Percentiles rank a stretch among this genome's conserved stretches.
Conservation (phyloP, 2,113 vertebrate species). For the Sminthopsis crassicaudata region DNA sequence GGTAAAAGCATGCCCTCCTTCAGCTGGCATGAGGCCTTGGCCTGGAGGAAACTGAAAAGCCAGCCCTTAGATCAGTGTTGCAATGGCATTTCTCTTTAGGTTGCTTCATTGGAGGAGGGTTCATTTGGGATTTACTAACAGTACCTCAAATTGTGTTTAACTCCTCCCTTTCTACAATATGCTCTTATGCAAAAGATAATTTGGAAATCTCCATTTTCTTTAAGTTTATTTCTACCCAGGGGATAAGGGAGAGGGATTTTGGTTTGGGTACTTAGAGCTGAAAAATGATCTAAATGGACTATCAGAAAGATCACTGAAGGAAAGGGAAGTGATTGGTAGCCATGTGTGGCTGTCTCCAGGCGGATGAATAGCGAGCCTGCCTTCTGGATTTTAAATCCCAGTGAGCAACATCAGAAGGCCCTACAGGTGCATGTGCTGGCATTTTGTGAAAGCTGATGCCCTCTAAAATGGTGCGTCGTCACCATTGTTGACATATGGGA, state of each 20-base stretch:
- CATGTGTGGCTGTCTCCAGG: background rate
- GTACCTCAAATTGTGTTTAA: conserved; percentile 20
- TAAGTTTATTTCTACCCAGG: conserved; percentile 65
- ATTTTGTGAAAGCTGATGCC: conserved; percentile 73
- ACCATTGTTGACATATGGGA: conserved; percentile 77
- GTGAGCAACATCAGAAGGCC: conserved; percentile 70
- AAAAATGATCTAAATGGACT: conserved; percentile 54
- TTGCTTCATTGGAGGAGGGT: conserved; percentile 65
- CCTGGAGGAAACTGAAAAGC: conserved; percentile 13
- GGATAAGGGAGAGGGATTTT: conserved; percentile 60
- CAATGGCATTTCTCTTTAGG: conserved; percentile 48
- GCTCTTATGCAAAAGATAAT: conserved; percentile 68
- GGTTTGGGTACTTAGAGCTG: conserved; percentile 45
- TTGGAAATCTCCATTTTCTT: conserved; percentile 76
- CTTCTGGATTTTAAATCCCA: conserved; percentile 64
- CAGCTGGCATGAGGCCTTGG: background rate
- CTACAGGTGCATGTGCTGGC: conserved; percentile 54
- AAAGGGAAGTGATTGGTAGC: conserved; percentile 58
- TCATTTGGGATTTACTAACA: conserved; percentile 39
- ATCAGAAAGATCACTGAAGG: conserved; percentile 40
- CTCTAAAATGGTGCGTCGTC: conserved; percentile 76
- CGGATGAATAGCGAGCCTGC: conserved; percentile 55
- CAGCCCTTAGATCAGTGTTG: conserved; percentile 38
- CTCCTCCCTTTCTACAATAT: conserved; percentile 30
- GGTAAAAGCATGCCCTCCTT: background rate